phyloP scores from a whole-genome alignment of 1,140 invertebrate species.

The Drosophila burlai region DNA sequence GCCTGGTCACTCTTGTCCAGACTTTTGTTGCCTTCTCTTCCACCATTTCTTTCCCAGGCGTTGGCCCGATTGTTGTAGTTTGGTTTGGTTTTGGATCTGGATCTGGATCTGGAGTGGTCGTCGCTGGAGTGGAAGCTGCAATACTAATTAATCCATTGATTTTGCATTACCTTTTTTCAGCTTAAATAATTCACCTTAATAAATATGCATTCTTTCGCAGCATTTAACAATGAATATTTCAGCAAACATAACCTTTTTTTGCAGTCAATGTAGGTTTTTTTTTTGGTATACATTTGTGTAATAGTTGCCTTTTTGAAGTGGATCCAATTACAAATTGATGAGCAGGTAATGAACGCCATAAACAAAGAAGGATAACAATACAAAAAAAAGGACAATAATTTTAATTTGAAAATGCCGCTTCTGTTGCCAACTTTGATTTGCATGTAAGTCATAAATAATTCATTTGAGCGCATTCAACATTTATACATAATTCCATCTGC shows the following conservation, averaged over 20 bases:
- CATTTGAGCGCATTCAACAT: slow-evolving; percentile 49
- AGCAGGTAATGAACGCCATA: slow-evolving; percentile 58
- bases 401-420: slow-evolving; percentile 39
- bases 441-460: slow-evolving; percentile 69
- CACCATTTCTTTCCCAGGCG: slow-evolving; percentile 57
- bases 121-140: slow-evolving; percentile 32
- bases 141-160: slow-evolving; percentile 77
- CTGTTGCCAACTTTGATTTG: slow-evolving; percentile 53
- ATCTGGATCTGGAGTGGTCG: slow-evolving; percentile 38
- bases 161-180: slow-evolving; percentile 60
- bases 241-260: slow-evolving; percentile 39
- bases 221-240: slow-evolving; percentile 59
- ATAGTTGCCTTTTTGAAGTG: slow-evolving; percentile 10
- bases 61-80: slow-evolving; percentile 70
- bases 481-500: slow-evolving; percentile 21
- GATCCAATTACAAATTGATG: slow-evolving; percentile 72
- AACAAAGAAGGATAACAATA: neutral
- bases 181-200: slow-evolving; percentile 68
- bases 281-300: neutral
- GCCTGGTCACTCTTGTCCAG: slow-evolving; percentile 47
- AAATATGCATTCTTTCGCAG: slow-evolving; percentile 48
- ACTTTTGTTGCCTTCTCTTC: slow-evolving; percentile 33
- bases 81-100: slow-evolving; percentile 68
- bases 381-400: slow-evolving; percentile 32
- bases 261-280: slow-evolving; percentile 18